A percentile compares a stretch with the other conserved stretches of the same genome.
Conservation (phyloP, 2,888 invertebrate species). For the Thera britannica region DNA sequence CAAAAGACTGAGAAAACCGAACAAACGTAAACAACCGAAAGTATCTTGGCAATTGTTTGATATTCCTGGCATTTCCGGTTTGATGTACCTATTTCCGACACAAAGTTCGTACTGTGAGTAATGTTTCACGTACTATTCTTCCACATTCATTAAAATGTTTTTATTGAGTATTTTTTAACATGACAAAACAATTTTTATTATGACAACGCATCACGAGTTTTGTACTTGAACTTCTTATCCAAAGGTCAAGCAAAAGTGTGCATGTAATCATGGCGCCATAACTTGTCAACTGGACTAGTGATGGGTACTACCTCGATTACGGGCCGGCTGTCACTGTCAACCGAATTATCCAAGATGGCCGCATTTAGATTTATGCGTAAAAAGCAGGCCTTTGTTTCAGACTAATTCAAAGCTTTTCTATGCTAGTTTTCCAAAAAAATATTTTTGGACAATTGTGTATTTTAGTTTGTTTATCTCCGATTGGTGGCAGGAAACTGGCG, state of each 20-base stretch:
- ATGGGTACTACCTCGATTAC: slow-evolving; percentile 59
- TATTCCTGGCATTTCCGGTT: slow-evolving; percentile 35
- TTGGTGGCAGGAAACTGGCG: too few relatives aligned
- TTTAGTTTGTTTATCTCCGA: too few relatives aligned
- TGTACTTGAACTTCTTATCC: neutral
- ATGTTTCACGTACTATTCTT: too few relatives aligned
- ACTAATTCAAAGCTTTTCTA: too few relatives aligned
- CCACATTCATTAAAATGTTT: too few relatives aligned
- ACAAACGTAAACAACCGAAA: neutral
- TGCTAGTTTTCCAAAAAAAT: too few relatives aligned
- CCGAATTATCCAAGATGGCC: slow-evolving; percentile 47
- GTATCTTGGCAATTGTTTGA: slow-evolving; percentile 33
- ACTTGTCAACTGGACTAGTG: slow-evolving; percentile 55
- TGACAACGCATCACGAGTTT: neutral
- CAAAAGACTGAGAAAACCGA: neutral
- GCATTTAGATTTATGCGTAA: neutral
- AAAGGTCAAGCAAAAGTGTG: slow-evolving; percentile 39
- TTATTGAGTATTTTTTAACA: too few relatives aligned
- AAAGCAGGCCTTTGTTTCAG: neutral
- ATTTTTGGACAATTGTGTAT: too few relatives aligned
- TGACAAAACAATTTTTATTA: too few relatives aligned
- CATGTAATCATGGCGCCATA: slow-evolving; percentile 57
- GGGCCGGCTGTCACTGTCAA: slow-evolving; percentile 55
- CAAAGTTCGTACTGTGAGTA: too few relatives aligned
- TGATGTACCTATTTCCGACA: neutral